Percentiles rank a stretch among this genome's conserved stretches.
Evolutionary conservation across 1,140 invertebrate genomes (phyloP).

Genomic region (Caenorhabditis inopinata): DNA sequence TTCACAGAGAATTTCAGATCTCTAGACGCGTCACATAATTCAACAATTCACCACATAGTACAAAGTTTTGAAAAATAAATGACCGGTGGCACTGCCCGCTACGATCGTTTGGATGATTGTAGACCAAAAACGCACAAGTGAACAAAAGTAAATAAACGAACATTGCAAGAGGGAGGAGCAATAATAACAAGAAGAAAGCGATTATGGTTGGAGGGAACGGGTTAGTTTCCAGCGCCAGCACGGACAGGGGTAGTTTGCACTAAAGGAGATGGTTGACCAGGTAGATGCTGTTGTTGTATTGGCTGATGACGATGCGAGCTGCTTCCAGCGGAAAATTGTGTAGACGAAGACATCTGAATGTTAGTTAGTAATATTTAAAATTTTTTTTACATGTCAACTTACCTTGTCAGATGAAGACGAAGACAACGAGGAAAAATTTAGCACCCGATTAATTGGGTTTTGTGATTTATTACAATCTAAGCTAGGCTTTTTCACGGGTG

Average conservation of each 20-base stretch:
- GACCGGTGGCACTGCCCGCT: conserved; percentile 1
- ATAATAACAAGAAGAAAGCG: not conserved
- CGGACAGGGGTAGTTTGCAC: not conserved
- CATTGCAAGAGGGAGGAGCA: not conserved
- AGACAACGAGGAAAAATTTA: not conserved
- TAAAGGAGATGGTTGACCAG: not conserved
- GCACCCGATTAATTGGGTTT: not conserved
- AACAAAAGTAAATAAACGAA: not conserved
- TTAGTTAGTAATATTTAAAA: not conserved
- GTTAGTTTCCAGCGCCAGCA: conserved; percentile 2
- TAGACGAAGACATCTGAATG: not conserved
- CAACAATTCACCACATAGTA: not conserved
- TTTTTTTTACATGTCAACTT: not conserved
- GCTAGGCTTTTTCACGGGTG: not conserved
- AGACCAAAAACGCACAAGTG: not conserved
- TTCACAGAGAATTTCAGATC: not conserved
- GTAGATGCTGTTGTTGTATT: not conserved
- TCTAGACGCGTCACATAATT: too few relatives aligned
- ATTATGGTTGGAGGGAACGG: not conserved
- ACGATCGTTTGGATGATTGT: not conserved
- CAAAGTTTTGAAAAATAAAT: not conserved
- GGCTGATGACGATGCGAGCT: not conserved
- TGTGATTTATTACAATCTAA: not conserved
- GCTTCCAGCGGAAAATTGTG: not conserved
- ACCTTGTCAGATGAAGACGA: not conserved